Evolutionary conservation across 2,888 invertebrate species (phyloP).

Genomic region (Azorinus chamasolen): DNA sequence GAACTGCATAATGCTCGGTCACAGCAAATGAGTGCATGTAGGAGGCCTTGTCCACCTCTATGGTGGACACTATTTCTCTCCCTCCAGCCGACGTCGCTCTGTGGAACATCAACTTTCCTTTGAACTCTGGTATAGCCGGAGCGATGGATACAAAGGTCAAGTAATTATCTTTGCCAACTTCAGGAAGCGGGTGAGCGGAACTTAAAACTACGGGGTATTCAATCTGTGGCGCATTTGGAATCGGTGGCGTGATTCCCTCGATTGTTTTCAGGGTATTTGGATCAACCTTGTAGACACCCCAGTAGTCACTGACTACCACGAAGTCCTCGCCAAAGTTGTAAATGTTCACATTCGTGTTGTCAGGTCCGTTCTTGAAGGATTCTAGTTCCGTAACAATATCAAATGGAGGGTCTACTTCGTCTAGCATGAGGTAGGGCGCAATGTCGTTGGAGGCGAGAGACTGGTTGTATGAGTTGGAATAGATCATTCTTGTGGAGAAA

Average conservation of each 20-base stretch:
- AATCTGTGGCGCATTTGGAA: constrained; percentile 29
- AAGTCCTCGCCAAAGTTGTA: constrained; percentile 63
- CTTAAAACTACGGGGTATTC: constrained; percentile 61
- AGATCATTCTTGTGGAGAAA: constrained; percentile 76
- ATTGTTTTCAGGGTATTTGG: constrained; percentile 68
- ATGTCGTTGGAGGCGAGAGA: constrained; percentile 71
- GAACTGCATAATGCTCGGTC: constrained; percentile 76
- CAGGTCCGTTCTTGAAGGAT: constrained; percentile 73
- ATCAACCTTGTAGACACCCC: constrained; percentile 78
- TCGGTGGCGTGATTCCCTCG: constrained; percentile 49
- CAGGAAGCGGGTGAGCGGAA: constrained; percentile 80
- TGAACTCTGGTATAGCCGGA: constrained; percentile 64
- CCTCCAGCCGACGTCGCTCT: constrained; percentile 70
- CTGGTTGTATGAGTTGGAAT: constrained; percentile 71
- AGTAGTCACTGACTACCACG: constrained; percentile 80
- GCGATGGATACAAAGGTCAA: constrained; percentile 75
- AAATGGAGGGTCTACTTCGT: constrained; percentile 73
- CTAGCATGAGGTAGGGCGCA: constrained; percentile 77
- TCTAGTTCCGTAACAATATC: constrained; percentile 55
- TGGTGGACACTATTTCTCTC: constrained; percentile 73
- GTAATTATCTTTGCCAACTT: constrained; percentile 69
- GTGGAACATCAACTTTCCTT: constrained; percentile 66
- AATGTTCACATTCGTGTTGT: constrained; percentile 82
- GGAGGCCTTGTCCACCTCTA: constrained; percentile 70
- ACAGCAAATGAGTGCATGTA: constrained; percentile 83